Evolutionary conservation across 2,113 vertebrate genomes (phyloP).

Genomic region (Pleuronectes platessa): DNA sequence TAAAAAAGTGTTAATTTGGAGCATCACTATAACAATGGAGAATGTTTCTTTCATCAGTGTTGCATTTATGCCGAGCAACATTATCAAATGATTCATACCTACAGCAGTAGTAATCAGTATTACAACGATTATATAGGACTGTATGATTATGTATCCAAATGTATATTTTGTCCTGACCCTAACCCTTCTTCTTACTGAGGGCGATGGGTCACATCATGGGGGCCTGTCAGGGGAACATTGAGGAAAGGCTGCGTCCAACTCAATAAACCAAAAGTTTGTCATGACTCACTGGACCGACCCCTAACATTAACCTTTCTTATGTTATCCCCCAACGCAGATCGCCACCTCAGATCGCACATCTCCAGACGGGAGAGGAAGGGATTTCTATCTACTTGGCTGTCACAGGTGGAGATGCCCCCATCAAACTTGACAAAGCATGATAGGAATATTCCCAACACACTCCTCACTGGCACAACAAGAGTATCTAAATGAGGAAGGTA

Average conservation of each 20-base stretch:
- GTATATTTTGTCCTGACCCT: neutral
- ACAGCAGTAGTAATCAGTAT: too few species aligned
- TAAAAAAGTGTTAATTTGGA: too few species aligned
- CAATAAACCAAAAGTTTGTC: neutral
- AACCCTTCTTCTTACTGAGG: too few species aligned
- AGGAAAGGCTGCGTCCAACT: neutral
- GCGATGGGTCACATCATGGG: too few species aligned
- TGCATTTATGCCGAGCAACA: neutral
- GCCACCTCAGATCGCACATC: neutral
- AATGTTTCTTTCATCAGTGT: too few species aligned
- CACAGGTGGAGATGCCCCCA: neutral
- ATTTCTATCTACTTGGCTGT: conserved; percentile 9
- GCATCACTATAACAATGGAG: too few species aligned
- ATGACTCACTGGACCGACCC: neutral
- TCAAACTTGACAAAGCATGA: conserved; percentile 5
- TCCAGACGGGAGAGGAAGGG: neutral
- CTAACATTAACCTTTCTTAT: neutral
- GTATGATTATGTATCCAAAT: neutral
- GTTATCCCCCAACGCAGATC: neutral
- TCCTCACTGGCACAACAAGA: neutral
- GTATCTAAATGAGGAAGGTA: neutral
- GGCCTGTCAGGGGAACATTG: neutral
- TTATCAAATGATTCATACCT: neutral
- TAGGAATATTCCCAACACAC: neutral
- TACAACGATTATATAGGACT: neutral